These are phyloP conservation scores for Hypotaenidia okinawae DNA, from an alignment of 2,797 vertebrate species.

Conservation along the genomic window DNA sequence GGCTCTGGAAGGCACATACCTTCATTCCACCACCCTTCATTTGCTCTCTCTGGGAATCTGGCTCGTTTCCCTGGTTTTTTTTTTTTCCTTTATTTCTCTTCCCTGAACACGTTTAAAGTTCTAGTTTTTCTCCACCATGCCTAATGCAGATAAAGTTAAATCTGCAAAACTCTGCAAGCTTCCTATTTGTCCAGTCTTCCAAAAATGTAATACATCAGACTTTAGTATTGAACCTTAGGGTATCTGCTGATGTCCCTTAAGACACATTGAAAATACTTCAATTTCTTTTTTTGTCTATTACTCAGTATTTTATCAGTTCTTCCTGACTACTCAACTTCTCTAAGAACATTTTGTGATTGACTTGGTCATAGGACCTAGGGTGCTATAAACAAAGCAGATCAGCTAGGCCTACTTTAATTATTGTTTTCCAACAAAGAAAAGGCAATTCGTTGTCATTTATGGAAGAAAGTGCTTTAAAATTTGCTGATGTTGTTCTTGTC, in stretches of 20 bases:
- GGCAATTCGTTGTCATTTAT: not conserved
- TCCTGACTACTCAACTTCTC: not conserved
- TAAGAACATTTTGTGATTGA: not conserved
- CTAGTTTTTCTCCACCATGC: not conserved
- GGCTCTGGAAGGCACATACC: not conserved
- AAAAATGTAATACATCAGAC: not conserved
- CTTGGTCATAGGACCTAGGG: not conserved
- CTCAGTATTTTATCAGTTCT: not conserved
- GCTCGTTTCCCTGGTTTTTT: not conserved
- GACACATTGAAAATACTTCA: not conserved
- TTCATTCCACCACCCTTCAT: not conserved
- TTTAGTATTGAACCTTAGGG: not conserved
- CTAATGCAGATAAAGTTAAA: not conserved
- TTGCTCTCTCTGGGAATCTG: not conserved
- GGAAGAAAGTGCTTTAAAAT: not conserved
- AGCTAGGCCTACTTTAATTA: not conserved
- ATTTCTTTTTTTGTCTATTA: not conserved
- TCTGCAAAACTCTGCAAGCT: not conserved
- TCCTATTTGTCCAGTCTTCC: not conserved
- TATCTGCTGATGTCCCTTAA: not conserved
- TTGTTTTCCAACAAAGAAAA: not conserved
- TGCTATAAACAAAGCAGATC: not conserved
- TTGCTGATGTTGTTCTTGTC: not conserved
- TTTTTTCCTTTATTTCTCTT: not conserved
- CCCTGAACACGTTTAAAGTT: not conserved